Percentiles rank a stretch among this genome's conserved stretches.
These are phyloP conservation scores for Acanthurus lineatus DNA, from an alignment of 2,797 vertebrate species.

Conservation along the genomic window DNA sequence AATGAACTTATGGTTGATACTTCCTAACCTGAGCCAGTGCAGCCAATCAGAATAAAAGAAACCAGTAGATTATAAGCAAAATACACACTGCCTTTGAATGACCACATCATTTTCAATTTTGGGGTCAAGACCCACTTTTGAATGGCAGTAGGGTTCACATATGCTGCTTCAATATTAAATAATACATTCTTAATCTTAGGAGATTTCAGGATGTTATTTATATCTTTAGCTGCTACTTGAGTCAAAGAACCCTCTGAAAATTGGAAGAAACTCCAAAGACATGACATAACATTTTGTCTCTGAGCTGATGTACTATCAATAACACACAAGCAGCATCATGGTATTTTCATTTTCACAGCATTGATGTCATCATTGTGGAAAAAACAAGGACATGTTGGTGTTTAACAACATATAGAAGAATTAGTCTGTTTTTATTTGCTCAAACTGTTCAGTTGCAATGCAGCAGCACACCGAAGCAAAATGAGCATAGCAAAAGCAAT, in stretches of 20 bases:
- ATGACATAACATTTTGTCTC: background rate
- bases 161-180: background rate
- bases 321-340: conserved; percentile 1
- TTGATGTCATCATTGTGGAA: conserved; percentile 2
- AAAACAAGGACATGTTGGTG: background rate
- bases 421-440: conserved; percentile 2
- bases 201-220: background rate
- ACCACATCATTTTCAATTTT: background rate
- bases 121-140: conserved; percentile 6
- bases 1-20: background rate
- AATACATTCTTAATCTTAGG: background rate
- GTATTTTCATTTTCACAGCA: conserved; percentile 9
- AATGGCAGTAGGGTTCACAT: background rate
- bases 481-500: background rate
- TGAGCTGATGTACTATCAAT: conserved; percentile 15
- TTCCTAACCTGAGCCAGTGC: background rate
- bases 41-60: background rate
- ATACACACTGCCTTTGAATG: background rate
- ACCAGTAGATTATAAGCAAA: background rate
- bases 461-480: background rate
- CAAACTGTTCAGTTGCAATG: conserved; percentile 2
- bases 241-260: conserved; percentile 1
- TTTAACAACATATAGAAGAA: background rate
- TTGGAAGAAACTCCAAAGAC: background rate
- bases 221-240: background rate